Evolutionary conservation across 2,888 invertebrate genomes (phyloP), one percentile per base, ranked within the genome.

Genomic region (Agonopterix arenella): DNA sequence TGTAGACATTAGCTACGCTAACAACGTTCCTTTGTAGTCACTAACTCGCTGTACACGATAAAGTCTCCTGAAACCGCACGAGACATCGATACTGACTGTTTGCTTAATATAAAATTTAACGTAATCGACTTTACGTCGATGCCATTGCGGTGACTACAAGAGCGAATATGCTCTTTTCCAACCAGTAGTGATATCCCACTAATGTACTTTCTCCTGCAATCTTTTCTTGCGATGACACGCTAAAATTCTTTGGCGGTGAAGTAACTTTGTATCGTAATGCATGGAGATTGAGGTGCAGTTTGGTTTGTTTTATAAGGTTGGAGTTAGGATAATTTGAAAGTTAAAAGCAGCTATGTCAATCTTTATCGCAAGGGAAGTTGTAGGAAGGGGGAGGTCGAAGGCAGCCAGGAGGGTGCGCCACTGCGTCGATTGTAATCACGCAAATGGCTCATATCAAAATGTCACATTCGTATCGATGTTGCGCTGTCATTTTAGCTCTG

Each of bases 361-460:
- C 86, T 88, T 86, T 89, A 86, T 84, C 83, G 86, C 76, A 80
- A 83, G 81, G 86, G 82, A 86, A 85, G 83, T 83, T 76, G 77
- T 76, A 71, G 72, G 70, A 63, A 74, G 77, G 80, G 75, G 76
- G 73, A 79, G 76, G 75, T 70, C 61, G 62, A 61, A 57, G 64
- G 61, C 61, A 62, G 66, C 62, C 64, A 69, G 73, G 70, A 83
- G 85, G 86, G 86, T 77, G 85, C 83, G 86, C 73, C 80, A 66
- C 76, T 81, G 81, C 83, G 84, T 84, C 86, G 84, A 84, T 84
- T 84, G 82, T 85, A 88, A 89, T 89, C 85, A 86, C 84, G 84
- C 84, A 86, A 89, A 88, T 89, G 88, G 84, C 70, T 81, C 80
- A 79, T 81, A 84, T 85, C 83, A 84, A 84, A 86, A 84, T 78